Percentiles rank a stretch among this genome's conserved stretches.
These are phyloP conservation scores for Rhynchomys soricoides DNA, from an alignment of 2,113 vertebrate genomes.

Conservation along the genomic window DNA sequence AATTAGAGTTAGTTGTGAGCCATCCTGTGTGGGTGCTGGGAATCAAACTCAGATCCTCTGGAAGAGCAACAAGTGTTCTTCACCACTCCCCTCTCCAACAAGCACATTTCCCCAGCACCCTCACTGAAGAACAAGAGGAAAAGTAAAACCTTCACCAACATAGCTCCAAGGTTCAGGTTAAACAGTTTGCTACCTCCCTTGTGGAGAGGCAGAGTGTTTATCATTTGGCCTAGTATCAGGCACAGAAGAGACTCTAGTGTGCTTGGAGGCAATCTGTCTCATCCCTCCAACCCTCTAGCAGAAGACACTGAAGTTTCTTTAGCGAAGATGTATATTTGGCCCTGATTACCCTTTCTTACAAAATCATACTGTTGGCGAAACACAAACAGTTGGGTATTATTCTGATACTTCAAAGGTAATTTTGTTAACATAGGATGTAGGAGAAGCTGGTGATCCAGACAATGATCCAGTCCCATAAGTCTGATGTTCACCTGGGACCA, in stretches of 20 bases:
- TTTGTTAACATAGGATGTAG: neutral
- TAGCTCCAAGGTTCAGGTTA: neutral
- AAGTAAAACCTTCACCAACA: neutral
- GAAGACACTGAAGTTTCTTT: neutral
- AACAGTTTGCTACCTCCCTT: neutral
- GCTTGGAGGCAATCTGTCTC: neutral
- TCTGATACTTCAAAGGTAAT: conserved; percentile 1
- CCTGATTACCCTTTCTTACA: neutral
- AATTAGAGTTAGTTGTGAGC: neutral
- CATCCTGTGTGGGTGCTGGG: neutral
- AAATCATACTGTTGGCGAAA: neutral
- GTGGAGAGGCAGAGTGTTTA: neutral
- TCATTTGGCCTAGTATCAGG: neutral
- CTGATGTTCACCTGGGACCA: neutral
- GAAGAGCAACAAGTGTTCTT: neutral
- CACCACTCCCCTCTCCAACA: neutral
- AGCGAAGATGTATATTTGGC: neutral
- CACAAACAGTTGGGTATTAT: neutral
- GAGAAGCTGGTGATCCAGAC: neutral
- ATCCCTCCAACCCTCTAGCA: neutral
- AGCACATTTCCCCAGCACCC: neutral
- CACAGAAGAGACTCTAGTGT: neutral
- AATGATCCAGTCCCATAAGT: neutral
- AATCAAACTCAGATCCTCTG: neutral
- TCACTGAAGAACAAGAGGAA: neutral